Conservation (phyloP, 2,113 vertebrate genomes). For the Buteo buteo region DNA sequence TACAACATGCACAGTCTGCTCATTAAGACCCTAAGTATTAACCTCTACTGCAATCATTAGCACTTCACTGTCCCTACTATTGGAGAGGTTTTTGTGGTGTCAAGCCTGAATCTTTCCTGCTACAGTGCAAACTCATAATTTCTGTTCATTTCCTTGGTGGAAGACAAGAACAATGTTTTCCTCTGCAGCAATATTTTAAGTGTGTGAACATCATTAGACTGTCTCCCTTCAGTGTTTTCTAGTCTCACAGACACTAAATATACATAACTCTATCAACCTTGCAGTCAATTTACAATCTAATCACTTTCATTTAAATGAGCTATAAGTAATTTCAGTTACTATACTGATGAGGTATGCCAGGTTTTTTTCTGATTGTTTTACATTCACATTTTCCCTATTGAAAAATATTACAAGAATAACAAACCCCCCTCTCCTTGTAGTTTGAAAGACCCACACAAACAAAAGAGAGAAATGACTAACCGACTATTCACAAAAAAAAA, state of each 20-base stretch:
- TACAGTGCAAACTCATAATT: background rate
- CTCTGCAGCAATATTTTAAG: background rate
- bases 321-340: background rate
- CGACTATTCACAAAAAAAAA: background rate
- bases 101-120: background rate
- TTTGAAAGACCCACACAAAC: background rate
- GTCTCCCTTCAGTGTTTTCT: background rate
- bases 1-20: background rate
- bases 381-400: background rate
- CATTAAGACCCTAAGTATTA: background rate
- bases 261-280: background rate
- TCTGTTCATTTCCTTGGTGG: background rate
- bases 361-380: background rate
- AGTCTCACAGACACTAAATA: background rate
- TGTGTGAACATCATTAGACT: background rate
- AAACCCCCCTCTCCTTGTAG: fast-evolving
- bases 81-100: background rate
- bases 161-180: background rate
- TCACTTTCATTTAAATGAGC: background rate
- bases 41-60: background rate
- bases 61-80: background rate
- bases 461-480: background rate
- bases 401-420: background rate
- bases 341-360: background rate
- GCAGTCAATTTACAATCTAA: background rate